Conservation (phyloP, 2,113 vertebrate genomes). For the Bos indicus region DNA sequence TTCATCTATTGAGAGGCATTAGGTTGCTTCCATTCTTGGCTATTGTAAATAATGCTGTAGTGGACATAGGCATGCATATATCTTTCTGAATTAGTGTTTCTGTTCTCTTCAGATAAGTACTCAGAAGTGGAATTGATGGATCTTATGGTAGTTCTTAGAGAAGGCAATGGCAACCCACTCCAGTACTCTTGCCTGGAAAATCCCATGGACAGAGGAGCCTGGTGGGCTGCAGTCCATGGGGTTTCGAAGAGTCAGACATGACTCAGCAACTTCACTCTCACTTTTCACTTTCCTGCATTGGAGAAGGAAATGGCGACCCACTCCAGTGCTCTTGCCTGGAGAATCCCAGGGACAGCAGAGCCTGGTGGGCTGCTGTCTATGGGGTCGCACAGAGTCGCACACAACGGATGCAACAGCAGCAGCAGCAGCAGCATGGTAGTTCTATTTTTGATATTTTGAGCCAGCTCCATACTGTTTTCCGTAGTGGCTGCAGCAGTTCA, state of each 20-base stretch:
- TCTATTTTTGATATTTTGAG: background rate
- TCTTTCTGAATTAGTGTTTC: background rate
- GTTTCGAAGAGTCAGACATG: accelerated
- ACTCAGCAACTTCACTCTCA: no score
- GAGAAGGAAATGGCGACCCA: no score
- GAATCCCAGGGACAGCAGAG: no score
- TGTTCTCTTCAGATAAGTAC: background rate
- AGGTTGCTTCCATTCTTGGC: background rate
- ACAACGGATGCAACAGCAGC: accelerated
- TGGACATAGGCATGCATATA: background rate
- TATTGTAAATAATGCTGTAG: background rate
- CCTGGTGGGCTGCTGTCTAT: no score
- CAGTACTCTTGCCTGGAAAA: no score
- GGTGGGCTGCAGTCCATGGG: no score
- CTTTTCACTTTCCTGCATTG: no score
- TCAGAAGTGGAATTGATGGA: background rate
- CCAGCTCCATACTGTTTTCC: background rate
- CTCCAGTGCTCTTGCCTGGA: no score
- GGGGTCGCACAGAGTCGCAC: no score
- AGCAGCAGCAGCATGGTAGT: no score
- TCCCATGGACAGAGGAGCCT: no score
- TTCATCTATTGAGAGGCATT: background rate
- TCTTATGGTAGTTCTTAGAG: background rate
- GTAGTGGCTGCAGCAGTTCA: background rate
- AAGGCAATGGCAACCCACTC: no score